Conservation (phyloP, 2,888 invertebrate genomes). For the Thera obeliscata region DNA sequence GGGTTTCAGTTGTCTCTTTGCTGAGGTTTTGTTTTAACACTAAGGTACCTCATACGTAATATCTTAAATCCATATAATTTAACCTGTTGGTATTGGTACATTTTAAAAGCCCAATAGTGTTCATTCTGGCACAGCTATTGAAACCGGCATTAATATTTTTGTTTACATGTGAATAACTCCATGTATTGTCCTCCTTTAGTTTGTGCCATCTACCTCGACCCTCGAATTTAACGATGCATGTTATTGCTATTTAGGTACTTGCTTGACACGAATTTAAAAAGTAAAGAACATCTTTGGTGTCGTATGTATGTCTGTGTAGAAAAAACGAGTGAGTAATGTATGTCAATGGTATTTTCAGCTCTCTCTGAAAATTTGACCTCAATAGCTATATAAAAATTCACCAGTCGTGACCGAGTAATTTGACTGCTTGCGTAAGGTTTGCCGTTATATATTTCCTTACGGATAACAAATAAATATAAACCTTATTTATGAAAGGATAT, state of each 20-base stretch:
- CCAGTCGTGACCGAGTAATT: slow-evolving; percentile 42
- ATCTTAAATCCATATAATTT: too few species aligned
- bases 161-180: not conserved
- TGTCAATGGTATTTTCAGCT: slow-evolving; percentile 52
- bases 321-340: slow-evolving; percentile 38
- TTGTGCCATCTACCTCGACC: not conserved
- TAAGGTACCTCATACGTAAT: too few species aligned
- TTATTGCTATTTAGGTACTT: not conserved
- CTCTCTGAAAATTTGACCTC: slow-evolving; percentile 45
- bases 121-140: slow-evolving; percentile 1
- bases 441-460: slow-evolving; percentile 26
- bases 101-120: not conserved
- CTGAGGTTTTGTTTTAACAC: too few species aligned
- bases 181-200: too few species aligned
- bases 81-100: too few species aligned
- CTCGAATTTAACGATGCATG: not conserved
- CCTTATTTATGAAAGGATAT: not conserved
- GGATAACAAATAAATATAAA: slow-evolving; percentile 27
- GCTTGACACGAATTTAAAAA: not conserved
- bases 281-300: not conserved
- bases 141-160: not conserved
- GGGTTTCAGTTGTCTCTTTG: too few species aligned
- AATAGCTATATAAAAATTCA: slow-evolving; percentile 39
- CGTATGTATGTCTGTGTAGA: not conserved
- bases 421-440: slow-evolving; percentile 28